These are phyloP conservation scores for Lasius platythorax DNA, from an alignment of 2,888 invertebrate genomes.

Conservation along the genomic window DNA sequence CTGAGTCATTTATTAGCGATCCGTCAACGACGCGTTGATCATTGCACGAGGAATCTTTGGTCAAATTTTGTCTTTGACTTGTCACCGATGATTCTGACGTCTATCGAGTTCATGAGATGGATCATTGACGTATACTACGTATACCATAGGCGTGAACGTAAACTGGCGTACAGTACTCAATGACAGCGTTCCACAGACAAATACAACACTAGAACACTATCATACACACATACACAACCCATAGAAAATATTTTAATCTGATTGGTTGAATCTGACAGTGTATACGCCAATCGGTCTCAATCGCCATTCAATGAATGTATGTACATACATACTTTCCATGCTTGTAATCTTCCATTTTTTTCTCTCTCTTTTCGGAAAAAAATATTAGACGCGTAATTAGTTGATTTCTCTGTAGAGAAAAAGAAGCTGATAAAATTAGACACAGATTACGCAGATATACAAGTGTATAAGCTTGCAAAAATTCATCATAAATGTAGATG, in stretches of 20 bases:
- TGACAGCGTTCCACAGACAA: not conserved
- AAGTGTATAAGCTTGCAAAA: too few relatives aligned
- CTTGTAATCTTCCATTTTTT: not conserved
- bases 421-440: too few relatives aligned
- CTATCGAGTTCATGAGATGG: not conserved
- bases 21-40: slow-evolving; percentile 25
- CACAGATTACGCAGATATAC: too few relatives aligned
- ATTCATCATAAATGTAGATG: too few relatives aligned
- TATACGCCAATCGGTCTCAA: not conserved
- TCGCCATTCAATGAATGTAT: not conserved
- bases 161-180: not conserved
- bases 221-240: not conserved
- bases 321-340: too few relatives aligned
- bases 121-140: not conserved
- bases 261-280: not conserved
- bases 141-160: slow-evolving; percentile 17
- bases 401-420: too few relatives aligned
- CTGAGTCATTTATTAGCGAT: slow-evolving; percentile 47
- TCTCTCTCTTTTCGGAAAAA: not conserved
- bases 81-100: slow-evolving; percentile 32
- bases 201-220: not conserved
- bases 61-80: not conserved
- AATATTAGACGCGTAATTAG: too few relatives aligned
- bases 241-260: not conserved
- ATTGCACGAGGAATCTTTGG: slow-evolving; percentile 28